Percentiles rank a stretch among this genome's conserved stretches.
Evolutionary conservation across 2,797 vertebrate species (phyloP).

Genomic region (Cyclura pinguis): DNA sequence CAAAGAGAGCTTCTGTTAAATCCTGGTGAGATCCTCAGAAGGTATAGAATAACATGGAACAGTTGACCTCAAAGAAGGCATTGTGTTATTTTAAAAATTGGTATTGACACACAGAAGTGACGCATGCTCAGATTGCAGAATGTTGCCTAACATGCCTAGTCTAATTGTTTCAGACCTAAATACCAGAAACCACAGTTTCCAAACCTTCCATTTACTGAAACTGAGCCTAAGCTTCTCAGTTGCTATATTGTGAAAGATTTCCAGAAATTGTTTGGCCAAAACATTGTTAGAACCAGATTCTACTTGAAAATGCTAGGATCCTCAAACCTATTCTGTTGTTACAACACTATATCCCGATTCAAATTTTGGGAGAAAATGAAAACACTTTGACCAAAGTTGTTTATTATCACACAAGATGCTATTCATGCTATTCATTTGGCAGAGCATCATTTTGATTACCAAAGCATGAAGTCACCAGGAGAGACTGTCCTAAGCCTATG

Average conservation of each 20-base stretch:
- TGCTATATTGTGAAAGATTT: slow-evolving; percentile 70
- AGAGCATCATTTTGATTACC: neutral
- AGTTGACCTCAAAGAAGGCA: slow-evolving; percentile 37
- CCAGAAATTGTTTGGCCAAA: slow-evolving; percentile 59
- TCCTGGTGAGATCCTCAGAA: slow-evolving; percentile 11
- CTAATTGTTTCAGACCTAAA: slow-evolving; percentile 68
- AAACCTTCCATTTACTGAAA: slow-evolving; percentile 69
- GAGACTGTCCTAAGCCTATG: neutral
- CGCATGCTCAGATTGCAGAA: slow-evolving; percentile 52
- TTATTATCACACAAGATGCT: neutral
- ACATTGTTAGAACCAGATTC: slow-evolving; percentile 46
- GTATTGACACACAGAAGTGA: slow-evolving; percentile 53
- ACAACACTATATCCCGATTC: slow-evolving; percentile 33
- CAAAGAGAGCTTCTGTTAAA: neutral
- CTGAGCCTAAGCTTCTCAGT: slow-evolving; percentile 30
- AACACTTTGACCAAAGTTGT: neutral
- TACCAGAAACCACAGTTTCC: slow-evolving; percentile 63
- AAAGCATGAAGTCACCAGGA: neutral
- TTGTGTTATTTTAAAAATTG: slow-evolving; percentile 69
- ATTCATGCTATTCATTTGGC: neutral
- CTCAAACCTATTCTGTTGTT: slow-evolving; percentile 57
- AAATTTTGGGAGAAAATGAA: slow-evolving; percentile 22
- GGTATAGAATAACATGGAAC: neutral
- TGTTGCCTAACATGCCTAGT: slow-evolving; percentile 68
- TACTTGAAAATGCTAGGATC: slow-evolving; percentile 33